These are phyloP conservation scores for Aptenodytes patagonicus DNA, from an alignment of 2,113 vertebrate species.

Conservation along the genomic window DNA sequence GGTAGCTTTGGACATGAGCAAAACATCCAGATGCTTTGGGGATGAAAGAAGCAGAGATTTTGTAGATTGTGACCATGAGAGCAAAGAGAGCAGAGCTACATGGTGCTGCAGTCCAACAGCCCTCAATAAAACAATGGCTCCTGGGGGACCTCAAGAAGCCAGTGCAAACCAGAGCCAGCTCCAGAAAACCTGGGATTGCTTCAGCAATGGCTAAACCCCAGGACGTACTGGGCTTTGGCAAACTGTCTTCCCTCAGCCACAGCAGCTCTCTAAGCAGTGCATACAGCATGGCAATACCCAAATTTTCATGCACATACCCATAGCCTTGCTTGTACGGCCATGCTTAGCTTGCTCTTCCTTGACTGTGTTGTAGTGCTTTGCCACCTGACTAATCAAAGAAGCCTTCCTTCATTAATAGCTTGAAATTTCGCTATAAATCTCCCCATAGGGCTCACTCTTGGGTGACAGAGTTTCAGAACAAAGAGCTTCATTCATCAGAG, in stretches of 20 bases:
- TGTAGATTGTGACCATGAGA: accelerated
- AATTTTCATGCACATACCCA: neutral
- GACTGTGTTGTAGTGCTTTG: neutral
- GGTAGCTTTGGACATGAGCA: neutral
- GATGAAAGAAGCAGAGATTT: neutral
- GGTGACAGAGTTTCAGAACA: constrained; percentile 3
- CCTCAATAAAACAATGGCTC: neutral
- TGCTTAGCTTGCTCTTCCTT: neutral
- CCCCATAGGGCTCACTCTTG: neutral
- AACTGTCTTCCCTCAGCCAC: neutral
- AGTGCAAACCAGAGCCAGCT: neutral
- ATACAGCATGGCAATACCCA: accelerated
- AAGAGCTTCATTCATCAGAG: neutral
- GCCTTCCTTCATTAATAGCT: neutral
- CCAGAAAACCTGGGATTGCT: neutral
- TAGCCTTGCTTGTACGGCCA: neutral
- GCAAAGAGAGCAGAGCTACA: neutral
- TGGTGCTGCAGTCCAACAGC: neutral
- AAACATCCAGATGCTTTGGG: neutral
- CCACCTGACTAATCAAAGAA: neutral
- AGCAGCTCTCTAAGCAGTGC: neutral
- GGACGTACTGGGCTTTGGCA: neutral
- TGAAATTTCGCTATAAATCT: neutral
- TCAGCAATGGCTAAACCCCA: neutral
- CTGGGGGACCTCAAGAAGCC: neutral